phyloP scores from a whole-genome alignment of 92 coral and sea anemone species.

The Epizoanthus scotinus region DNA sequence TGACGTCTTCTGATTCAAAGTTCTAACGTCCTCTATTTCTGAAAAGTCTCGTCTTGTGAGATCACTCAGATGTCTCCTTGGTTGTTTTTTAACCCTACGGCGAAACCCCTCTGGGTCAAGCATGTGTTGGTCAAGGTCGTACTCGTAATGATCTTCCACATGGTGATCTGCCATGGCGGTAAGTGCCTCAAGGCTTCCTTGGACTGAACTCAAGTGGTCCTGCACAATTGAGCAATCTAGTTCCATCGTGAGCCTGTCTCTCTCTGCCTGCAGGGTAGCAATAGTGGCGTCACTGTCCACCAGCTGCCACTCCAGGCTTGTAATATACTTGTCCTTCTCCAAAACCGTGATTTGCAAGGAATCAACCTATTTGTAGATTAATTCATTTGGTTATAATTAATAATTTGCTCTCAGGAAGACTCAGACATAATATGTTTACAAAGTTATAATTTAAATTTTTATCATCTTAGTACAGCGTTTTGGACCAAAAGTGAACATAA shows the following conservation, averaged over 20 bases:
- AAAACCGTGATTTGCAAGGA: conserved; percentile 64
- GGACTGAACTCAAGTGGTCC: conserved; percentile 65
- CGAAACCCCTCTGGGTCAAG: conserved; percentile 57
- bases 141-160: conserved; percentile 37
- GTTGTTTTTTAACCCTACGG: conserved; percentile 62
- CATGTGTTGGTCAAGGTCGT: conserved; percentile 40
- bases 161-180: conserved; percentile 62
- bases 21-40: conserved; percentile 67
- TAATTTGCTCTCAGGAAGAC: not conserved
- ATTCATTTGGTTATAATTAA: conserved; percentile 8
- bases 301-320: conserved; percentile 95
- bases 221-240: conserved; percentile 70
- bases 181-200: conserved; percentile 70
- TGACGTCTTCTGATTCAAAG: conserved; percentile 48
- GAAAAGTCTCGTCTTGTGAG: conserved; percentile 77
- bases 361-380: conserved; percentile 56
- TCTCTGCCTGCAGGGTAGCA: conserved; percentile 86
- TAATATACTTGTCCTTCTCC: conserved; percentile 89
- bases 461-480: no score
- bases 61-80: conserved; percentile 91
- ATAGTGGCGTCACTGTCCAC: conserved; percentile 90
- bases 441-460: no score
- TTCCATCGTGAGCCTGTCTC: conserved; percentile 87
- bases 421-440: no score
- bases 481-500: no score